phyloP scores from a whole-genome alignment of 1,140 invertebrate genomes.

The Brachystomella parvula region DNA sequence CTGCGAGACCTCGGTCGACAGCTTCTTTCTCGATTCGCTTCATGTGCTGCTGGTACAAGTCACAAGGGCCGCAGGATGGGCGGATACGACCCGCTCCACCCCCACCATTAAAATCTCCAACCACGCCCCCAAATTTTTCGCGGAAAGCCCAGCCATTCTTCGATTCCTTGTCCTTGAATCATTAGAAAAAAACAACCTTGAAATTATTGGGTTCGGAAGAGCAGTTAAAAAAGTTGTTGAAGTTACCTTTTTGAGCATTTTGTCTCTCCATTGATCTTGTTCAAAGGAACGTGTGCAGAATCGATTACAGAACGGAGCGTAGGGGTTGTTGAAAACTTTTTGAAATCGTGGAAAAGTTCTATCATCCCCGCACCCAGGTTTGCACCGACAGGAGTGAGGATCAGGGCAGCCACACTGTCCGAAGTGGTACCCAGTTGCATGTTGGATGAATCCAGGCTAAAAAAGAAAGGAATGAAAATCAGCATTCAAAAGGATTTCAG shows the following conservation, averaged over 20 bases:
- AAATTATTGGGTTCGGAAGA: not conserved
- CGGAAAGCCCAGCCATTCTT: no score
- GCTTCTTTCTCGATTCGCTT: conserved; percentile 17
- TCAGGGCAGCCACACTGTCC: conserved; percentile 33
- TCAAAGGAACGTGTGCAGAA: conserved; percentile 33
- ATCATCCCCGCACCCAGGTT: conserved; percentile 9
- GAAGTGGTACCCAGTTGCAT: conserved; percentile 24
- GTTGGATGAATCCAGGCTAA: conserved; percentile 33
- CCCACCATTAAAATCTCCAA: not conserved
- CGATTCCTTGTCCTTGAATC: no score
- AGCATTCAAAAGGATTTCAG: not conserved
- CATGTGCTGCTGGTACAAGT: conserved; percentile 25
- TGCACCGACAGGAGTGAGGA: conserved; percentile 14
- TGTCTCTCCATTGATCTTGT: conserved; percentile 36
- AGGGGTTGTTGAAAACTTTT: conserved; percentile 33
- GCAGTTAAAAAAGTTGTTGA: not conserved
- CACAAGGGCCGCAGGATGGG: conserved; percentile 26
- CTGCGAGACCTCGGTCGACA: conserved; percentile 7
- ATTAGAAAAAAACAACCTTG: no score
- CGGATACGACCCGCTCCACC: not conserved
- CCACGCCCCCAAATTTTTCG: not conserved
- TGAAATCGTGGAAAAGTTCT: conserved; percentile 27
- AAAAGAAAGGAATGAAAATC: not conserved
- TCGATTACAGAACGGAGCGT: conserved; percentile 36
- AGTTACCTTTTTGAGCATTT: conserved; percentile 25